phyloP scores from a whole-genome alignment of 2,797 vertebrate species.

The Paedocypris micromegethes region DNA sequence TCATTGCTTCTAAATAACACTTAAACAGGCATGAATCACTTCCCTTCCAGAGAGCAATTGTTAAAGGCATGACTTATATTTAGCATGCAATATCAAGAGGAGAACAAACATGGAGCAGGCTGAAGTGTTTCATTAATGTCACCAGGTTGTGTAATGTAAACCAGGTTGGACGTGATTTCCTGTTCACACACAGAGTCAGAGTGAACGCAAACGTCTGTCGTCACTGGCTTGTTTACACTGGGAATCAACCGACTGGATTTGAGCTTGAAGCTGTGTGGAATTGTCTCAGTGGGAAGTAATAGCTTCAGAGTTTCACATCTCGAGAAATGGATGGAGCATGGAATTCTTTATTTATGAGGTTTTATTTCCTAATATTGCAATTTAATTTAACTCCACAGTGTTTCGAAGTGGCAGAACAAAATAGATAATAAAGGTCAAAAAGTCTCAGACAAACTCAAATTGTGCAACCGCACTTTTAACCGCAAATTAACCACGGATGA shows the following conservation, averaged over 20 bases:
- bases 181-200: constrained; percentile 1
- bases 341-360: no score
- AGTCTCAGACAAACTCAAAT: no score
- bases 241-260: constrained; percentile 15
- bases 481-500: no score
- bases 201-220: constrained; percentile 11
- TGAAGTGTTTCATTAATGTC: constrained; percentile 20
- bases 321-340: neutral
- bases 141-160: neutral
- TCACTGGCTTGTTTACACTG: constrained; percentile 15
- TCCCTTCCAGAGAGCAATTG: constrained; percentile 12
- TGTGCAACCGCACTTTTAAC: no score
- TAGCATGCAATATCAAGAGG: neutral
- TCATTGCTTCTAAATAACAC: constrained; percentile 26
- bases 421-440: no score
- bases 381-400: no score
- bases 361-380: no score
- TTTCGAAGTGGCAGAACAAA: no score
- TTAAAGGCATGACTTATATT: constrained; percentile 16
- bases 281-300: constrained; percentile 15
- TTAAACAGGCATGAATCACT: constrained; percentile 14
- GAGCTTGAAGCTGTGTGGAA: constrained; percentile 18
- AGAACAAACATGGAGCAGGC: neutral
- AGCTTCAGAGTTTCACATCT: constrained; percentile 14
- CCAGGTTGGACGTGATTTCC: constrained; percentile 5